These are phyloP conservation scores for Parelbella ahira DNA, from an alignment of 2,888 invertebrate species.

Conservation along the genomic window DNA sequence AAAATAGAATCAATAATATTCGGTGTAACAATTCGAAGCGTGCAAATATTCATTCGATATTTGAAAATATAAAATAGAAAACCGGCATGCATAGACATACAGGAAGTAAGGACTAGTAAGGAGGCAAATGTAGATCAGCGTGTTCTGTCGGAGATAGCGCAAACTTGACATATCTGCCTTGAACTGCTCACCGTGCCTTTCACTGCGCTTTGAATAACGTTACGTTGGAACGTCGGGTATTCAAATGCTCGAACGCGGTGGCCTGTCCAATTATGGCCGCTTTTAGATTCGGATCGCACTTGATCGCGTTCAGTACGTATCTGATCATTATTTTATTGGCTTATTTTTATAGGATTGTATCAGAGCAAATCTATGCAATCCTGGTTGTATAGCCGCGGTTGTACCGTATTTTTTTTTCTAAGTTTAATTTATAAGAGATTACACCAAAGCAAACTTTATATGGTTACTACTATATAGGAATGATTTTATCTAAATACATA, in stretches of 20 bases:
- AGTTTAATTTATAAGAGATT: no score
- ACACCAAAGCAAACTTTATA: no score
- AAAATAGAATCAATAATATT: no score
- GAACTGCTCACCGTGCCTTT: constrained; percentile 45
- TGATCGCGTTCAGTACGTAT: constrained; percentile 21
- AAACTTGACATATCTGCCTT: constrained; percentile 55
- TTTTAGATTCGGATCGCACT: constrained; percentile 17
- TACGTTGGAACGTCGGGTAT: constrained; percentile 31
- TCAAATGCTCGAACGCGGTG: constrained; percentile 29
- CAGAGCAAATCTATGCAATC: neutral
- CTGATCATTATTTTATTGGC: constrained; percentile 16
- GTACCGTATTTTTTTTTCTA: no score
- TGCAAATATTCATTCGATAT: no score
- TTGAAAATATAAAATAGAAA: no score
- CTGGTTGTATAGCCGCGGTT: no score
- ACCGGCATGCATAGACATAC: no score
- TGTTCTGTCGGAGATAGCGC: constrained; percentile 29
- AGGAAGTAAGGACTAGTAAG: constrained; percentile 3
- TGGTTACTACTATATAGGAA: no score
- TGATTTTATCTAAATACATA: no score
- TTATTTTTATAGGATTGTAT: constrained; percentile 2
- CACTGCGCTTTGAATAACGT: constrained; percentile 36
- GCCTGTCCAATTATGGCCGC: constrained; percentile 24
- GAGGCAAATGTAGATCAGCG: constrained; percentile 13
- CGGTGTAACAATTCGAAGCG: no score